phyloP scores from a whole-genome alignment of 2,113 vertebrate genomes.

The Shinisaurus crocodilurus region DNA sequence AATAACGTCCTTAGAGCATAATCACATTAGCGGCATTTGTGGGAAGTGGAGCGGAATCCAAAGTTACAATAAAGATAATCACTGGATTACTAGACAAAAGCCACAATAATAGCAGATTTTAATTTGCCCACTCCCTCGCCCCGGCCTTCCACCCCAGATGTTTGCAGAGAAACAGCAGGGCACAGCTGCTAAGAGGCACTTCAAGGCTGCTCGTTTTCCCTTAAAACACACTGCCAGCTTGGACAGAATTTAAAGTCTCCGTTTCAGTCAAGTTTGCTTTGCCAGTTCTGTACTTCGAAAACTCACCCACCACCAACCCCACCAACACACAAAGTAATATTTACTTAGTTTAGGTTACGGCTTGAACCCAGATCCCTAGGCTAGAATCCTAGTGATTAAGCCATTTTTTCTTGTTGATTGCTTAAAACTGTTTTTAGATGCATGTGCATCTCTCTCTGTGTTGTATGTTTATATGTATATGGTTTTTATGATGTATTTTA shows the following conservation, averaged over 20 bases:
- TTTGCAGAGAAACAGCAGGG: not conserved
- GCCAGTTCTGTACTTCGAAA: not conserved
- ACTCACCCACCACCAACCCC: no score
- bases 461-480: no score
- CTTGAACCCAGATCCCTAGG: not conserved
- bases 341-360: not conserved
- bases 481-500: no score
- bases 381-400: not conserved
- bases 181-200: no score
- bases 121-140: not conserved
- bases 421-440: no score
- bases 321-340: not conserved
- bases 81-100: not conserved
- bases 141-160: not conserved
- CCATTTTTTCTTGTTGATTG: no score
- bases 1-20: not conserved
- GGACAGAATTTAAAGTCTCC: no score
- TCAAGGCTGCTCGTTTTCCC: not conserved
- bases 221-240: not conserved
- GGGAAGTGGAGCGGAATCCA: not conserved
- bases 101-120: not conserved
- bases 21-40: not conserved
- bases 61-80: not conserved
- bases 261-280: not conserved
- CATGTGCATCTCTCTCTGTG: no score